Evolutionary conservation across 2,797 vertebrate species (phyloP).

Genomic region (Bovichtus variegatus): DNA sequence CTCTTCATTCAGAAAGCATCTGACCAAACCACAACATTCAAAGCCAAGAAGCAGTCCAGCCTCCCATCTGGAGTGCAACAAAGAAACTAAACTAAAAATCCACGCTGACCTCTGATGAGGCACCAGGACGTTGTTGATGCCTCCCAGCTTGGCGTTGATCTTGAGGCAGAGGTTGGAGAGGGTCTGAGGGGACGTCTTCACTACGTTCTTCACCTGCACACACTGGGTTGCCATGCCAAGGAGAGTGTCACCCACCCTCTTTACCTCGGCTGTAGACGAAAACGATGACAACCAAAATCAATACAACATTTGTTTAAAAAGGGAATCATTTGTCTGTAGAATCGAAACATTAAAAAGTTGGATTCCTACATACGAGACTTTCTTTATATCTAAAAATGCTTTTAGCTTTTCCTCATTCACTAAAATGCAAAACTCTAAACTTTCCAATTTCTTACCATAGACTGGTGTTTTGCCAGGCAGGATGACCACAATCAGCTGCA

Average conservation of each 20-base stretch:
- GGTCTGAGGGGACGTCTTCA: constrained; percentile 98
- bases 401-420: background rate
- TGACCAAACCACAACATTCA: background rate
- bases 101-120: constrained; percentile 94
- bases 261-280: constrained; percentile 92
- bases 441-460: constrained; percentile 89
- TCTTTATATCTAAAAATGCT: background rate
- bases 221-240: constrained; percentile 99
- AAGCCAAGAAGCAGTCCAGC: constrained; percentile 3
- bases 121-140: constrained; percentile 98
- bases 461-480: constrained; percentile 97
- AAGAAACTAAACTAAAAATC: background rate
- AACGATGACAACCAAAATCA: background rate
- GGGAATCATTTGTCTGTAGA: background rate
- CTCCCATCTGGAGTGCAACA: background rate
- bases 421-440: background rate
- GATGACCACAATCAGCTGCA: constrained; percentile 99
- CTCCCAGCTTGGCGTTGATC: constrained; percentile 98
- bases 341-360: background rate
- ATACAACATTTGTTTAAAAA: background rate
- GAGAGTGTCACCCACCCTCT: constrained; percentile 97
- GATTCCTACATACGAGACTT: background rate
- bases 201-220: constrained; percentile 99
- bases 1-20: constrained; percentile 8
- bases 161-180: constrained; percentile 99